phyloP scores from a whole-genome alignment of 2,113 vertebrate species.

The Cynocephalus volans region DNA sequence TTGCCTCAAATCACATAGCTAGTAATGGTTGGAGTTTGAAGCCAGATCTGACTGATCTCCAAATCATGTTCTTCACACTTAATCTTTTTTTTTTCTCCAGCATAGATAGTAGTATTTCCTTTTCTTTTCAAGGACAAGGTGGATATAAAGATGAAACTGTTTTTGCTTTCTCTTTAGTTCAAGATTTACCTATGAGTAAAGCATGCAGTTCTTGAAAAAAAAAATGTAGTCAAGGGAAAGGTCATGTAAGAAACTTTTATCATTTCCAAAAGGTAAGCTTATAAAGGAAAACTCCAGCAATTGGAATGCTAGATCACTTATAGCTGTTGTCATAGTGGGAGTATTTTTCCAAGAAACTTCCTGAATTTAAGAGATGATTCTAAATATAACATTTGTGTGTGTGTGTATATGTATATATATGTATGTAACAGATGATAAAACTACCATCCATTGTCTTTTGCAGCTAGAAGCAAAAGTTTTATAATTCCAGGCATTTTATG shows the following conservation, averaged over 20 bases:
- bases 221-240: background rate
- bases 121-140: constrained; percentile 55
- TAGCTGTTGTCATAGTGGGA: background rate
- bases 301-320: background rate
- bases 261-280: background rate
- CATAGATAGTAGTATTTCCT: background rate
- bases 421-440: background rate
- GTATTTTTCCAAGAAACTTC: background rate
- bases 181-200: constrained; percentile 40
- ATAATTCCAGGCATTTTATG: constrained; percentile 24
- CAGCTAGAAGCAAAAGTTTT: background rate
- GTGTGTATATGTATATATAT: too few species aligned
- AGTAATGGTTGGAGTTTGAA: background rate
- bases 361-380: constrained; percentile 41
- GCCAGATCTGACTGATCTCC: background rate
- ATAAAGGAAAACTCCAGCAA: background rate
- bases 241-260: background rate
- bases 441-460: constrained; percentile 30
- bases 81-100: background rate
- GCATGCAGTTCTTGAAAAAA: constrained; percentile 13
- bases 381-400: background rate
- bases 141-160: background rate
- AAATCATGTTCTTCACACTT: background rate
- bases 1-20: background rate
- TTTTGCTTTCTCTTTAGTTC: background rate